These are phyloP conservation scores for Lacerta viridis DNA, from an alignment of 2,797 vertebrate genomes.

Conservation along the genomic window DNA sequence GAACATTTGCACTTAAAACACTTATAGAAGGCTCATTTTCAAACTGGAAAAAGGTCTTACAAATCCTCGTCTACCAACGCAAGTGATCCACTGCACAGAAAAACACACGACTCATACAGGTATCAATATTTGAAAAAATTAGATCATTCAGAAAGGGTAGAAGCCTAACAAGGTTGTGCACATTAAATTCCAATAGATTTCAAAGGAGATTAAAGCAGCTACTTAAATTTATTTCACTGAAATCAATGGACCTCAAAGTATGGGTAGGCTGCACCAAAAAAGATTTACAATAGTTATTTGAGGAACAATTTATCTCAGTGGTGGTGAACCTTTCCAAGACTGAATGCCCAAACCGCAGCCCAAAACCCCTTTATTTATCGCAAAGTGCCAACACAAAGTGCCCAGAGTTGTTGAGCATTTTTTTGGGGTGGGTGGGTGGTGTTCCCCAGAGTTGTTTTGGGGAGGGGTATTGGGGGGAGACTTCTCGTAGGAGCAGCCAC, in stretches of 20 bases:
- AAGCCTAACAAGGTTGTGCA: neutral
- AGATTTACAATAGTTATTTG: neutral
- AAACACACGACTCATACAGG: neutral
- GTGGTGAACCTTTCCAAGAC: too few relatives aligned
- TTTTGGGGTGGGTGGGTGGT: too few relatives aligned
- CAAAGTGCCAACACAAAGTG: too few relatives aligned
- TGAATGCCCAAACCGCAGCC: too few relatives aligned
- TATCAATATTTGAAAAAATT: neutral
- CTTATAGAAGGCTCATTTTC: neutral
- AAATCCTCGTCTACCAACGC: too few relatives aligned
- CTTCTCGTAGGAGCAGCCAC: too few relatives aligned
- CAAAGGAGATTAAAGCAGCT: neutral
- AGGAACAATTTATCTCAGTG: neutral
- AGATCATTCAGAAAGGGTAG: neutral
- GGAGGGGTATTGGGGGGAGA: too few relatives aligned
- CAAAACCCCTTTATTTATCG: too few relatives aligned
- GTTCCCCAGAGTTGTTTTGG: too few relatives aligned
- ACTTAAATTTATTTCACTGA: neutral
- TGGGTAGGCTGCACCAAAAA: neutral
- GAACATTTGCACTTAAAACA: neutral
- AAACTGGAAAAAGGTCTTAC: neutral
- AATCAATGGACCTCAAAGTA: slow-evolving; percentile 12
- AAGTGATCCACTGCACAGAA: neutral
- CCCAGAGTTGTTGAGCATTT: too few relatives aligned
- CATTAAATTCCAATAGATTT: neutral